Conservation (phyloP, 2,113 vertebrate genomes). For the Pseudorectes ferrugineus region DNA sequence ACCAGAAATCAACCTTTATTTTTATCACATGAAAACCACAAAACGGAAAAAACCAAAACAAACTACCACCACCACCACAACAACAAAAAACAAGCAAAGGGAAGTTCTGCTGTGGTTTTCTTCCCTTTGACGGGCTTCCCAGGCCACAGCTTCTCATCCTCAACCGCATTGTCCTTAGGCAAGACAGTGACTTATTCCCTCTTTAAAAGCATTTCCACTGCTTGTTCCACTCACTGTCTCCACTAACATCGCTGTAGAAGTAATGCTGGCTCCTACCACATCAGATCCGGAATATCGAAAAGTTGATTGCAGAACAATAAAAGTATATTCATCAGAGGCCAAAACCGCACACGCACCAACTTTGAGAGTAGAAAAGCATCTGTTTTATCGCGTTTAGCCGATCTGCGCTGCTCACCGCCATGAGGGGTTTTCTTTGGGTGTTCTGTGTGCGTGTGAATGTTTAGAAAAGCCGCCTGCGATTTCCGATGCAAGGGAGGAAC, state of each 20-base stretch:
- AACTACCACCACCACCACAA: not conserved
- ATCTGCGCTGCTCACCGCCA: not conserved
- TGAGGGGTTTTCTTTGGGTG: not conserved
- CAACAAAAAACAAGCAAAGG: not conserved
- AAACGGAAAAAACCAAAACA: not conserved
- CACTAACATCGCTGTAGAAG: not conserved
- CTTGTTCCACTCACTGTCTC: not conserved
- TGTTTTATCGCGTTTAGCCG: not conserved
- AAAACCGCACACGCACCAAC: not conserved
- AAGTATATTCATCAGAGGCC: not conserved
- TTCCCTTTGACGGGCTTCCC: not conserved
- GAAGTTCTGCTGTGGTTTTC: not conserved
- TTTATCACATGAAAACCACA: not conserved
- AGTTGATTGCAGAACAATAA: not conserved
- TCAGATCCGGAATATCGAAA: not conserved
- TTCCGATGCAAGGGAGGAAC: conserved; percentile 1
- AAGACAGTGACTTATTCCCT: conserved; percentile 23
- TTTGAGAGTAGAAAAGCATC: not conserved
- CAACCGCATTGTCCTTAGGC: conserved; percentile 2
- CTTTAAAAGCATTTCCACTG: conserved; percentile 11
- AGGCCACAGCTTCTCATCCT: not conserved
- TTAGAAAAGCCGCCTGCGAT: conserved; percentile 6
- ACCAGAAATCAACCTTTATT: not conserved
- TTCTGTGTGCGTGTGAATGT: not conserved
- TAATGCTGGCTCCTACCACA: not conserved